These are phyloP conservation scores for Rhinatrema bivittatum DNA, from an alignment of 2,797 vertebrate species.

Conservation along the genomic window DNA sequence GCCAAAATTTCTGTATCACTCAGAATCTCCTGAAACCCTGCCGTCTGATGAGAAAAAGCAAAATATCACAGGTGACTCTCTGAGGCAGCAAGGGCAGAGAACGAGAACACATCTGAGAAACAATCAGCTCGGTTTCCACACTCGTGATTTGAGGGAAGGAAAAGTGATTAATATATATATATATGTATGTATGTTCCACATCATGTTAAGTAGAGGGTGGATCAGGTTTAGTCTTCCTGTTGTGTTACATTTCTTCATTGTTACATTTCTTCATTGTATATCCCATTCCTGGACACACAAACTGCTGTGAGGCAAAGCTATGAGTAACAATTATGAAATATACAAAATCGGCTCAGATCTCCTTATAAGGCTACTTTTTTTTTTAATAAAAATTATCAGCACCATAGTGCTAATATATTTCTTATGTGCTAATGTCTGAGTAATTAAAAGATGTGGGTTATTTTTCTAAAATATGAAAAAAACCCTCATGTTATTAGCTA, in stretches of 20 bases:
- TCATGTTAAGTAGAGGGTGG: slow-evolving; percentile 38
- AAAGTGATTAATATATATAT: slow-evolving; percentile 48
- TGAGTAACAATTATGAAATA: too few species aligned
- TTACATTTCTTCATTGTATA: slow-evolving; percentile 30
- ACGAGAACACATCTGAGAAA: slow-evolving; percentile 21
- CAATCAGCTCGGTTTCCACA: slow-evolving; percentile 40
- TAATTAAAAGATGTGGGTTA: too few species aligned
- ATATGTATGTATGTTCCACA: slow-evolving; percentile 12
- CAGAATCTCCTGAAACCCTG: slow-evolving; percentile 93
- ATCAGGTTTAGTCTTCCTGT: slow-evolving; percentile 29
- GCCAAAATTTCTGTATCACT: slow-evolving; percentile 93
- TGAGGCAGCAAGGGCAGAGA: slow-evolving; percentile 25
- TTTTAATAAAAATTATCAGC: too few species aligned
- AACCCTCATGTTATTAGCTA: too few species aligned
- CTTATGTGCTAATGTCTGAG: too few species aligned
- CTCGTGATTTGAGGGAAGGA: slow-evolving; percentile 34
- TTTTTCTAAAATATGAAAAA: too few species aligned
- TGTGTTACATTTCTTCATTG: slow-evolving; percentile 37
- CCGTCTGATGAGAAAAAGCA: slow-evolving; percentile 71
- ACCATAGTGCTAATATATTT: too few species aligned
- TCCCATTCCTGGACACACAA: slow-evolving; percentile 10
- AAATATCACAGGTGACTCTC: slow-evolving; percentile 38
- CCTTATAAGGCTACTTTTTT: too few species aligned
- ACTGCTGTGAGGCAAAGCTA: not conserved
- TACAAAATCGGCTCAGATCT: too few species aligned